Evolutionary conservation across 2,797 vertebrate species (phyloP).

Genomic region (Tenualosa ilisha): DNA sequence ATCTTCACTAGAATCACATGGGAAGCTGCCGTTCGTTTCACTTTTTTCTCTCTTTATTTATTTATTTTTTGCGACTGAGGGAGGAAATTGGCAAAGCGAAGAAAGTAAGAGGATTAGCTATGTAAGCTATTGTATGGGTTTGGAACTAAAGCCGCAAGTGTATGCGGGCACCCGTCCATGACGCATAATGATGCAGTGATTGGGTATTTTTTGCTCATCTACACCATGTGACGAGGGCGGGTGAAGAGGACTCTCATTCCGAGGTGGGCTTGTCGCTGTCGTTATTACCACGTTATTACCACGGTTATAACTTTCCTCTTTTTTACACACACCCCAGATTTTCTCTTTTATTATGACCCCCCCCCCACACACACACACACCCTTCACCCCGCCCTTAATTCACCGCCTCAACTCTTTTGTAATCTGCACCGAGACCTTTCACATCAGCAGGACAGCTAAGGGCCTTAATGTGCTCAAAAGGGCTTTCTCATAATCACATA

Average conservation of each 20-base stretch:
- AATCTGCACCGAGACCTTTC: not conserved
- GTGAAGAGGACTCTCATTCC: not conserved
- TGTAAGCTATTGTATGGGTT: constrained; percentile 2
- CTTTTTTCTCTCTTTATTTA: not conserved
- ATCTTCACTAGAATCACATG: not conserved
- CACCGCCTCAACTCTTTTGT: not conserved
- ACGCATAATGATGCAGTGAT: not conserved
- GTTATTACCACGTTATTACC: not conserved
- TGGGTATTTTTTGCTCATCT: not conserved
- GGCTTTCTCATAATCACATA: constrained; percentile 9
- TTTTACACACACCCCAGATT: not conserved
- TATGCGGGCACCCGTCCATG: not conserved
- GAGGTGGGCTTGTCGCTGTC: not conserved
- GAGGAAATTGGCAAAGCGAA: constrained; percentile 9
- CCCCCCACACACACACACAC: not conserved
- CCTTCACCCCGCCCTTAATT: not conserved
- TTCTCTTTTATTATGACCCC: too few species aligned
- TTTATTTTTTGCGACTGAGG: not conserved
- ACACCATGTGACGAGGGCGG: not conserved
- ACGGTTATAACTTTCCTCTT: not conserved
- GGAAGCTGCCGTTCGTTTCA: not conserved
- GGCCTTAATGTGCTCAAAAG: not conserved
- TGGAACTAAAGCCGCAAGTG: not conserved
- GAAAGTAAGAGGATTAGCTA: constrained; percentile 13
- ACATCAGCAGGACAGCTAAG: not conserved